These are phyloP conservation scores for Gastrophryne carolinensis DNA, from an alignment of 2,797 vertebrate genomes.

Conservation along the genomic window DNA sequence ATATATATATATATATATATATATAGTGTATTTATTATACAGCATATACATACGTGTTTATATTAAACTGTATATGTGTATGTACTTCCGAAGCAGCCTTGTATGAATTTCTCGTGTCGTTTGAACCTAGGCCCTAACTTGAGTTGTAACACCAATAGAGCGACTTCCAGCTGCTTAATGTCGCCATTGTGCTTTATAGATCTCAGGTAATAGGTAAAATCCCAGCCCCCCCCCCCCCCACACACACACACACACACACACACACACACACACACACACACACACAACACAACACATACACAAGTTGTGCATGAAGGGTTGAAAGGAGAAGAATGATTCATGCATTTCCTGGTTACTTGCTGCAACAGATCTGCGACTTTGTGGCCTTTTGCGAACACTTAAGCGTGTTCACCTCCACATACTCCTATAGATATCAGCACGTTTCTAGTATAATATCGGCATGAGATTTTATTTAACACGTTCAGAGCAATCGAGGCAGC, in stretches of 20 bases:
- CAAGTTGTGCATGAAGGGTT: slow-evolving; percentile 58
- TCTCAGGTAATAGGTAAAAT: background rate
- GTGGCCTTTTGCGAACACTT: slow-evolving; percentile 53
- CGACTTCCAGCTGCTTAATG: too few species aligned
- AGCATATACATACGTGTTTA: background rate
- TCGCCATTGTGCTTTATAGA: too few species aligned
- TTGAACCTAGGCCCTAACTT: too few species aligned
- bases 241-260: too few species aligned
- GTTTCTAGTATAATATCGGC: background rate
- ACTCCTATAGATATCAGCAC: background rate
- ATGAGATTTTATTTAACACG: slow-evolving; percentile 10
- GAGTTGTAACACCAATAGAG: too few species aligned
- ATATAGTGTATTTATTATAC: background rate
- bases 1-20: background rate
- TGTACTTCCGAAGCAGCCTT: too few species aligned
- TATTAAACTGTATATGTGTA: background rate
- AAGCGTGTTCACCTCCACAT: background rate
- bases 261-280: too few species aligned
- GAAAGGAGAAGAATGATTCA: slow-evolving; percentile 55
- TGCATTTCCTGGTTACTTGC: slow-evolving; percentile 62
- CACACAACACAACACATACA: too few species aligned
- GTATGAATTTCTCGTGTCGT: too few species aligned
- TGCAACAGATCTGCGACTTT: slow-evolving; percentile 60
- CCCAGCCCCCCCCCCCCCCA: too few species aligned
- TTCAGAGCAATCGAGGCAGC: slow-evolving; percentile 6